These are phyloP conservation scores for Graphium colonna DNA, from an alignment of 2,888 invertebrate genomes.

Conservation along the genomic window DNA sequence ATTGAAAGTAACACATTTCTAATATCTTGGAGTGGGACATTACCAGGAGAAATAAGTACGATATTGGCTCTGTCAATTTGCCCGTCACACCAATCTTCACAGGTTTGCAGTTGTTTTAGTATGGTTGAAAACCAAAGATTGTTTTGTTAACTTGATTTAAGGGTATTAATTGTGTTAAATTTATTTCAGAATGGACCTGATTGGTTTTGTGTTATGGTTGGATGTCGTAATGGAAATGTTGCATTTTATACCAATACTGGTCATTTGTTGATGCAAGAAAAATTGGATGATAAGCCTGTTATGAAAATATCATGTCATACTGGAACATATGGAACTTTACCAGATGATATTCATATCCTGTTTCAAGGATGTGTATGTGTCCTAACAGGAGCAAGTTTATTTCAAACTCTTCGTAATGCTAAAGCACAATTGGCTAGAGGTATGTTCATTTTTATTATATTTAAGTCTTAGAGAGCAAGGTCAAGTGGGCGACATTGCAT, in stretches of 20 bases:
- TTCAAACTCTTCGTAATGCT: constrained; percentile 88
- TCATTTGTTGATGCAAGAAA: constrained; percentile 88
- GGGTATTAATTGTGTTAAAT: constrained; percentile 7
- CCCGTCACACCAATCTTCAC: constrained; percentile 68
- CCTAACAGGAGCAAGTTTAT: constrained; percentile 87
- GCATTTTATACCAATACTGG: constrained; percentile 95
- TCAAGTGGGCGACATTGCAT: too few relatives aligned
- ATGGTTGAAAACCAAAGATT: neutral
- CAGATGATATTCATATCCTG: constrained; percentile 87
- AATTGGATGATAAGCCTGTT: constrained; percentile 90
- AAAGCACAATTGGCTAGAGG: constrained; percentile 90
- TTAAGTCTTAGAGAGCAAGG: neutral
- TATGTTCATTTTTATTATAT: constrained; percentile 43
- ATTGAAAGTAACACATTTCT: constrained; percentile 64
- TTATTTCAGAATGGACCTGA: constrained; percentile 85
- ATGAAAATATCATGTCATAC: constrained; percentile 88
- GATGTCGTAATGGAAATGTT: constrained; percentile 91
- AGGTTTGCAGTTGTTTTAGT: constrained; percentile 42
- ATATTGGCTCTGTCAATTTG: constrained; percentile 63
- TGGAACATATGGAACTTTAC: constrained; percentile 71
- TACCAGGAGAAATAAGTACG: constrained; percentile 59
- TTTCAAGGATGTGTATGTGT: constrained; percentile 87
- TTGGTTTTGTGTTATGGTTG: constrained; percentile 95
- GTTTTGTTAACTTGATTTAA: too few relatives aligned
- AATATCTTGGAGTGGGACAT: constrained; percentile 71